Evolutionary conservation across 2,113 vertebrate genomes (phyloP), one percentile per base, ranked within the genome.

Genomic region (Petrocephalus zakoni): DNA sequence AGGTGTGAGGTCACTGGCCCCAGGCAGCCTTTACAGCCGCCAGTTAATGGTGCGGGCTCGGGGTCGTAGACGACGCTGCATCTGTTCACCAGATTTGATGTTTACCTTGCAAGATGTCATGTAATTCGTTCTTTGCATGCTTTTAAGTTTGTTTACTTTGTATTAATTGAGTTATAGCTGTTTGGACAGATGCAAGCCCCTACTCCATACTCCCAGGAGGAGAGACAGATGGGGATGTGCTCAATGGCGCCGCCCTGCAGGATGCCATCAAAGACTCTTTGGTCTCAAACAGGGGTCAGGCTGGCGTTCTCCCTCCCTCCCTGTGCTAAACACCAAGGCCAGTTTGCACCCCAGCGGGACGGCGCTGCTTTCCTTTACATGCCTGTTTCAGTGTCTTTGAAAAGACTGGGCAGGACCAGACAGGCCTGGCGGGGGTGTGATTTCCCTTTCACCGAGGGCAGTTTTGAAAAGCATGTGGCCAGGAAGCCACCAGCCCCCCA

Each of bases 91-190:
- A n/a, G 34, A 13, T 61, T 68, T 52, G 42, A n/a, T 84, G 34
- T 84, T 64, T 84, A 88, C 88, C 88, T 88, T 53, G 53, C 21
- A 53, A 88, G 51, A 47, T 82, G 87, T 47, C 29, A 4, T 52
- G 2, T 51, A 61, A 61, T 47, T 55, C 58, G 47, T 55, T 5
- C 53, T 53, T n/a, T 47, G 52, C 34, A 55, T 78, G 5, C 72
- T 55, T 86, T 86, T 86, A 4, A 55, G 25, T 86, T 86, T 86
- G 17, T 87, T 78, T 78, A 21, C 37, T 82, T 34, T 75, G 37
- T n/a, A 55, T 61, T 42, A 47, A 49, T 58, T 55, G 13, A 83
- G 37, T 47, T 83, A n/a, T 10, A 5, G 52, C 75, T 56, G 75
- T 83, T 88, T 81, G 52, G 52, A 47, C 37, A 83, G 72, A 88